Percentiles rank a stretch among this genome's conserved stretches.
Evolutionary conservation across 2,797 vertebrate genomes (phyloP).

Genomic region (Takifugu rubripes): DNA sequence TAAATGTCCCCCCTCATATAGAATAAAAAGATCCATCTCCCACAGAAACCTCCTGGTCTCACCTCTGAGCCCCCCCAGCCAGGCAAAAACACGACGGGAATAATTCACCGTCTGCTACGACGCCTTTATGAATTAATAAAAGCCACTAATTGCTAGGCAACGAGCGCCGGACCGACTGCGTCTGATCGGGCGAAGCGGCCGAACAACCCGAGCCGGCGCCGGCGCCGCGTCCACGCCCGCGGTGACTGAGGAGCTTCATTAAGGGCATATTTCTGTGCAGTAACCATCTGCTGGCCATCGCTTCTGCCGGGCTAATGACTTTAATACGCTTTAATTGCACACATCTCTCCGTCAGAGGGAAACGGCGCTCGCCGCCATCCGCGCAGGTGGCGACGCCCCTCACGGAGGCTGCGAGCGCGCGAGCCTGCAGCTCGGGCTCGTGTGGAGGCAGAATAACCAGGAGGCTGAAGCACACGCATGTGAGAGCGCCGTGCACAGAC

Average conservation of each 20-base stretch:
- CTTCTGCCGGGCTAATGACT: slow-evolving; percentile 63
- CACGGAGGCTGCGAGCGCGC: slow-evolving; percentile 37
- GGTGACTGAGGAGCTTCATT: slow-evolving; percentile 63
- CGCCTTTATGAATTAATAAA: slow-evolving; percentile 40
- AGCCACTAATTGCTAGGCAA: slow-evolving; percentile 33
- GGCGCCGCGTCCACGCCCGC: slow-evolving; percentile 14
- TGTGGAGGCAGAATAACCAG: neutral
- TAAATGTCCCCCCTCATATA: too few species aligned
- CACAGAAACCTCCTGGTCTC: neutral
- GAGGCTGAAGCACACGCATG: neutral
- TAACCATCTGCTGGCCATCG: slow-evolving; percentile 69
- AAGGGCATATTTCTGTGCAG: slow-evolving; percentile 54
- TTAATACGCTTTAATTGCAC: slow-evolving; percentile 68
- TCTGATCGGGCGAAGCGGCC: slow-evolving; percentile 42
- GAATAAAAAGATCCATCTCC: too few species aligned
- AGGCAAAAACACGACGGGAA: slow-evolving; percentile 1
- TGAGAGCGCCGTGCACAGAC: slow-evolving; percentile 8
- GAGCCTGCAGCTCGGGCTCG: slow-evolving; percentile 6
- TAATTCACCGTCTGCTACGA: slow-evolving; percentile 13
- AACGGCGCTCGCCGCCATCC: slow-evolving; percentile 29
- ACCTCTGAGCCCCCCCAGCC: neutral
- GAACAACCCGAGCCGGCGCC: slow-evolving; percentile 8
- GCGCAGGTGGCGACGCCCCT: slow-evolving; percentile 60
- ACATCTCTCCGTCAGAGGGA: slow-evolving; percentile 54
- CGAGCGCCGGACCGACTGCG: slow-evolving; percentile 26